phyloP scores from a whole-genome alignment of 2,113 vertebrate species.

The Alligator mississippiensis region DNA sequence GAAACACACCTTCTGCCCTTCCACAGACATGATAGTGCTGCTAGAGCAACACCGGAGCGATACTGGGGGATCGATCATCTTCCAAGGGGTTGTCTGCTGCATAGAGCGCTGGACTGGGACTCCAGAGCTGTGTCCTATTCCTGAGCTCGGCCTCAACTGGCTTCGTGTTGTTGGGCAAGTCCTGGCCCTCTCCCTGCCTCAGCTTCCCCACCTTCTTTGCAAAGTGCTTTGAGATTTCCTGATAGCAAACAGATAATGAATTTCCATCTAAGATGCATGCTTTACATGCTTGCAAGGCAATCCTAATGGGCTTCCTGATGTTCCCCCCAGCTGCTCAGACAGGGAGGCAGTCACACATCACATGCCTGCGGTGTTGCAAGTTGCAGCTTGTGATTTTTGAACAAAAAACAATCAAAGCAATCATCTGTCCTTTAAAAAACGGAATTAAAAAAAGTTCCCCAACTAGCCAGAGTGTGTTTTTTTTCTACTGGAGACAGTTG shows the following conservation, averaged over 20 bases:
- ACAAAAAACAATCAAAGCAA: slow-evolving; percentile 60
- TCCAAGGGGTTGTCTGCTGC: background rate
- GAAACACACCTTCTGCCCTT: background rate
- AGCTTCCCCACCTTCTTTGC: background rate
- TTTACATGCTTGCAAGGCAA: background rate
- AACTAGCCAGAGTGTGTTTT: rapidly evolving
- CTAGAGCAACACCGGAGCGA: background rate
- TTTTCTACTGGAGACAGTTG: background rate
- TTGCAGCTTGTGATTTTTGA: slow-evolving; percentile 61
- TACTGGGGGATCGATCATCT: background rate
- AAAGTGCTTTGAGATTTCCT: slow-evolving; percentile 39
- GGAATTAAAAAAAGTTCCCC: background rate
- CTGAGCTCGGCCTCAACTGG: background rate
- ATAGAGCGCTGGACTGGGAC: background rate
- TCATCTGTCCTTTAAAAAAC: slow-evolving; percentile 24
- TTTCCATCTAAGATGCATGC: background rate
- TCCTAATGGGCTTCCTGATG: background rate
- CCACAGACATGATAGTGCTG: background rate
- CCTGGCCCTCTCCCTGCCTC: background rate
- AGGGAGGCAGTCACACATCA: slow-evolving; percentile 48
- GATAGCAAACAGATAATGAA: background rate
- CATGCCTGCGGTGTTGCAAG: slow-evolving; percentile 35
- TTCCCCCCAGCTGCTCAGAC: slow-evolving; percentile 41
- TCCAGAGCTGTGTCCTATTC: background rate
- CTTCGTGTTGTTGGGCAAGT: background rate